These are phyloP conservation scores for Radopholus similis DNA, from an alignment of 1,140 invertebrate species.

Conservation along the genomic window DNA sequence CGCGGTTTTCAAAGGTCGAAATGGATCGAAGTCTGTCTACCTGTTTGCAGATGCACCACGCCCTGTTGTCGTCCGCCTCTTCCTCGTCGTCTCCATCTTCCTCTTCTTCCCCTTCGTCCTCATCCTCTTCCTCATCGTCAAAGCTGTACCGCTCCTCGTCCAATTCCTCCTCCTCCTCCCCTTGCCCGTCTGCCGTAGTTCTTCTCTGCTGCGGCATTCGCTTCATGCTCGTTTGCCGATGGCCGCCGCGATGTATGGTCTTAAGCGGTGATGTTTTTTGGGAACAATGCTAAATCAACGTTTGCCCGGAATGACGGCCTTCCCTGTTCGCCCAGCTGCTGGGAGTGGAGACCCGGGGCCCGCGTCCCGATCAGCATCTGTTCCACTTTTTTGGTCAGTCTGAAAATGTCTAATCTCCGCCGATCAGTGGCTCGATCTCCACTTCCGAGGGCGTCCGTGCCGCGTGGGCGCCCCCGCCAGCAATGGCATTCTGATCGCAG, in stretches of 20 bases:
- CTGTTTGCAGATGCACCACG: constrained; percentile 31
- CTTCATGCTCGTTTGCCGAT: not conserved
- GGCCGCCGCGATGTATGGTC: not conserved
- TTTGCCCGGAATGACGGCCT: not conserved
- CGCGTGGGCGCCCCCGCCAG: constrained; percentile 19
- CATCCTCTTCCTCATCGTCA: constrained; percentile 9
- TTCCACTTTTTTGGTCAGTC: constrained; percentile 25
- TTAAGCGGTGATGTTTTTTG: not conserved
- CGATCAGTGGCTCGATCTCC: not conserved
- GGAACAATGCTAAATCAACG: too few relatives aligned
- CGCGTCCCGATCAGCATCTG: constrained; percentile 26
- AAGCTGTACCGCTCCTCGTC: not conserved
- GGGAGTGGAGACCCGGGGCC: not conserved
- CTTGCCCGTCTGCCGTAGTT: not conserved
- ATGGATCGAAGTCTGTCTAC: not conserved
- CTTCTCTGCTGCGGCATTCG: not conserved
- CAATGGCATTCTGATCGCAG: constrained; percentile 12
- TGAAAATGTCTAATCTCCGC: constrained; percentile 11
- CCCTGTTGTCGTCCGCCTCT: constrained; percentile 23
- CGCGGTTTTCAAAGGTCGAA: not conserved
- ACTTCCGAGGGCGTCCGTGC: constrained; percentile 24
- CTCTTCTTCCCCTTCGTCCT: constrained; percentile 7
- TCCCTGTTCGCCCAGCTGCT: constrained; percentile 8
- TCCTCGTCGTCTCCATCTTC: constrained; percentile 24
- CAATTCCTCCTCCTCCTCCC: constrained; percentile 6